A percentile compares a stretch with the other conserved stretches of the same genome.
Evolutionary conservation across 1,140 invertebrate genomes (phyloP).

Genomic region (Caenorhabditis inopinata): DNA sequence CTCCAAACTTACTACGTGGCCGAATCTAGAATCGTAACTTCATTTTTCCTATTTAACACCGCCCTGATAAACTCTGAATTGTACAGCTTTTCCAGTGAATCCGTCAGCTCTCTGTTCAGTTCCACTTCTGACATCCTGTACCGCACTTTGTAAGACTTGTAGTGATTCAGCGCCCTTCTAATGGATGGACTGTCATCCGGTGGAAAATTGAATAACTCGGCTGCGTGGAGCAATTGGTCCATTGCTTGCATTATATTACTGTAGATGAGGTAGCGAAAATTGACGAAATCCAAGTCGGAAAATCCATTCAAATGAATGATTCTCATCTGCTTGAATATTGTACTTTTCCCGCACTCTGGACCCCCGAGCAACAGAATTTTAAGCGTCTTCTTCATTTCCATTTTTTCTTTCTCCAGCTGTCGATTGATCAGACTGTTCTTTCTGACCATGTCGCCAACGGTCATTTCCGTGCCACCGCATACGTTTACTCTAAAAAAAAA

Average conservation of each 20-base stretch:
- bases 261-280: conserved; percentile 39
- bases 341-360: conserved; percentile 57
- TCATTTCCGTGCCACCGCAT: conserved; percentile 9
- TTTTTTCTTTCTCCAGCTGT: conserved; percentile 49
- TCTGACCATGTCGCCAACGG: neutral
- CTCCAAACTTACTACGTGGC: conserved; percentile 52
- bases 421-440: conserved; percentile 49
- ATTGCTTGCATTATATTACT: conserved; percentile 36
- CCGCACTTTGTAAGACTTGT: neutral
- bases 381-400: conserved; percentile 53
- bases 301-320: conserved; percentile 39
- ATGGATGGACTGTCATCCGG: neutral
- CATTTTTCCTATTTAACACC: conserved; percentile 53
- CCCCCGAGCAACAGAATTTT: conserved; percentile 57
- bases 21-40: conserved; percentile 60
- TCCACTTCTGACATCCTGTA: conserved; percentile 12
- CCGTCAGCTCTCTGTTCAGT: neutral
- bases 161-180: neutral
- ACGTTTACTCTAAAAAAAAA: neutral
- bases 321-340: conserved; percentile 61
- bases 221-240: conserved; percentile 25
- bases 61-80: conserved; percentile 3
- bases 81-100: neutral
- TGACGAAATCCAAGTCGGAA: conserved; percentile 39
- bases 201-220: neutral